Conservation (phyloP, 2,113 vertebrate genomes). For the Atrichornis clamosus region DNA sequence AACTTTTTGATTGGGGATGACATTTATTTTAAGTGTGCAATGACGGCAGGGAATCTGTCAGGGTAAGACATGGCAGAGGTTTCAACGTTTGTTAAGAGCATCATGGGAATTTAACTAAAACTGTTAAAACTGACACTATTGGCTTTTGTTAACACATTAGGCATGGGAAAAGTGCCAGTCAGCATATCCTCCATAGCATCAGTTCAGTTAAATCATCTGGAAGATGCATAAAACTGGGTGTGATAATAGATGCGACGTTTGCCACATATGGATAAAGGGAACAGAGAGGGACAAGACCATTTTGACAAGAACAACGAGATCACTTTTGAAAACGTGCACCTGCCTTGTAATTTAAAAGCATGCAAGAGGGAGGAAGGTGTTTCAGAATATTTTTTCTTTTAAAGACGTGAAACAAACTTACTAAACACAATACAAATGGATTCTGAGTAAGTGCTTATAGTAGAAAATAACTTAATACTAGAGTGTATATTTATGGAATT, state of each 20-base stretch:
- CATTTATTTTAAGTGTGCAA: constrained; percentile 84
- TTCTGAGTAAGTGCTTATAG: not conserved
- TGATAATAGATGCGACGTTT: constrained; percentile 66
- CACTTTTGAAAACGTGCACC: constrained; percentile 39
- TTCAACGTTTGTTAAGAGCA: constrained; percentile 85
- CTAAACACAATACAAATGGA: not conserved
- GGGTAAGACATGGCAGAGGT: constrained; percentile 86
- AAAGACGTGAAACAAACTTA: constrained; percentile 31
- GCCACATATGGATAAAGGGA: constrained; percentile 53
- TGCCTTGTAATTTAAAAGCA: constrained; percentile 38
- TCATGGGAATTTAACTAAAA: constrained; percentile 87
- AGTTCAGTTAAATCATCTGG: constrained; percentile 82
- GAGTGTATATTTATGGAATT: constrained; percentile 11
- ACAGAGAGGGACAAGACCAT: constrained; percentile 41
- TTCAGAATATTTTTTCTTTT: not conserved
- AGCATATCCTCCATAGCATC: constrained; percentile 83
- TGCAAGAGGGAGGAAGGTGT: not conserved
- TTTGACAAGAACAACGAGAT: constrained; percentile 55
- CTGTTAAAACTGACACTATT: constrained; percentile 90
- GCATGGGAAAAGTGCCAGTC: constrained; percentile 92
- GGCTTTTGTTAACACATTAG: constrained; percentile 92
- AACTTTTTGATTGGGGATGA: constrained; percentile 85
- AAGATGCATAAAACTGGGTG: constrained; percentile 75
- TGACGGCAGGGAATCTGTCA: constrained; percentile 84
- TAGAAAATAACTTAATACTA: constrained; percentile 31